Evolutionary conservation across 2,888 invertebrate species (phyloP).

Genomic region (Caenorhabditis macrosperma): DNA sequence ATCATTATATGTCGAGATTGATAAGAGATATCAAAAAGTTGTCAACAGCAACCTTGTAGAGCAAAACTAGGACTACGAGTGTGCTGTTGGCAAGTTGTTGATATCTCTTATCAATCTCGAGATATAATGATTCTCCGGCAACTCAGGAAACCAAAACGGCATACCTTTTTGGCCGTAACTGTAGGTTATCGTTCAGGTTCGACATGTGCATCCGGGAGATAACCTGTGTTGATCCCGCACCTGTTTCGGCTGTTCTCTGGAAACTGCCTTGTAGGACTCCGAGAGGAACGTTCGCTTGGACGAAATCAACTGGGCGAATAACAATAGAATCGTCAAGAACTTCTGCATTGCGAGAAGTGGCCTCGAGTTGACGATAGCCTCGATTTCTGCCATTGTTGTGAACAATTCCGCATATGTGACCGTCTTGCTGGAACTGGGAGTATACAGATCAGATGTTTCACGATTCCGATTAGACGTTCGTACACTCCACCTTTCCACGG

Average conservation of each 20-base stretch:
- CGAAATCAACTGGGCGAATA: background rate
- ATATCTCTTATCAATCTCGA: no score
- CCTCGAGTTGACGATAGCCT: background rate
- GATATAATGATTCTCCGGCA: no score
- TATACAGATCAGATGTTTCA: conserved; percentile 5
- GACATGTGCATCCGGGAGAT: background rate
- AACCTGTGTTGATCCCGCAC: background rate
- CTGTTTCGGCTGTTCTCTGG: background rate
- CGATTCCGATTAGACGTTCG: conserved; percentile 6
- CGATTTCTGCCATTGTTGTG: background rate
- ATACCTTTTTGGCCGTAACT: no score
- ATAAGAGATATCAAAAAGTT: no score
- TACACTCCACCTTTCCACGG: no score
- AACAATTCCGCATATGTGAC: background rate
- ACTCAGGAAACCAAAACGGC: no score
- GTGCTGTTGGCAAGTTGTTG: no score
- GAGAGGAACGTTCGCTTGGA: background rate
- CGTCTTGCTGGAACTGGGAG: background rate
- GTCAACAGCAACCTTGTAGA: no score
- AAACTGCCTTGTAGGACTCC: background rate
- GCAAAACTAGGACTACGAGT: no score
- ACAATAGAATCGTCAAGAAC: background rate
- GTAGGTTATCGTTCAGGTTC: background rate
- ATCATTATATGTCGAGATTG: no score
- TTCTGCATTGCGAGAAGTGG: background rate